Evolutionary conservation across 2,113 vertebrate species (phyloP).

Genomic region (Siniperca chuatsi): DNA sequence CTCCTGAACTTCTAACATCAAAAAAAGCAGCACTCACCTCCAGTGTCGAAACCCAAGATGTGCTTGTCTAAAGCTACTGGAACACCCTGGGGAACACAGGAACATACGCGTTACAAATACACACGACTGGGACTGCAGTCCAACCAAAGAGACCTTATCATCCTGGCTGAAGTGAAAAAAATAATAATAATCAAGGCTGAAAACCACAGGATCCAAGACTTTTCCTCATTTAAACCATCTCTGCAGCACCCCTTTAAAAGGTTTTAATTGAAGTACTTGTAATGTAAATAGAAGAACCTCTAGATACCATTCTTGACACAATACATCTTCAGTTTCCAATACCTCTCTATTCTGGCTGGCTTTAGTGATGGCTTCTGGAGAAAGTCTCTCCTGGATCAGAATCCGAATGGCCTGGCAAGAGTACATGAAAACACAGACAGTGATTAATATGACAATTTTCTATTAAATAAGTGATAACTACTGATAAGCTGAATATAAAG

Average conservation of each 20-base stretch:
- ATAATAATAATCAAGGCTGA: too few relatives aligned
- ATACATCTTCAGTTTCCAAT: constrained; percentile 9
- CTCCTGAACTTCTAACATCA: background rate
- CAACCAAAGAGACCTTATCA: background rate
- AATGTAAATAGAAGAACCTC: too few relatives aligned
- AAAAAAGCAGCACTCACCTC: constrained; percentile 87
- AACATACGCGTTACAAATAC: background rate
- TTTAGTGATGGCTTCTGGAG: constrained; percentile 93
- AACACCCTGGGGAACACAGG: constrained; percentile 85
- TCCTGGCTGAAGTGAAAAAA: too few relatives aligned
- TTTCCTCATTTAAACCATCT: too few relatives aligned
- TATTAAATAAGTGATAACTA: background rate
- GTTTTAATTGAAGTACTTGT: too few relatives aligned
- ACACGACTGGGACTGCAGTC: background rate
- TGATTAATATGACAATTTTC: background rate
- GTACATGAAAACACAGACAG: background rate
- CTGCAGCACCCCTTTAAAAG: too few relatives aligned
- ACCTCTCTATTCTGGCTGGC: constrained; percentile 94
- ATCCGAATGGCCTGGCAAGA: constrained; percentile 92
- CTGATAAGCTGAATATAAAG: background rate
- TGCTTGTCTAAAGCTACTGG: constrained; percentile 96
- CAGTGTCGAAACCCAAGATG: constrained; percentile 96
- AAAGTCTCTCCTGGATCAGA: constrained; percentile 94
- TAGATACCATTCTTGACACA: background rate
- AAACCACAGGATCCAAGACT: too few relatives aligned